Conservation (phyloP, 2,888 invertebrate species). For the Phorcus lineatus region DNA sequence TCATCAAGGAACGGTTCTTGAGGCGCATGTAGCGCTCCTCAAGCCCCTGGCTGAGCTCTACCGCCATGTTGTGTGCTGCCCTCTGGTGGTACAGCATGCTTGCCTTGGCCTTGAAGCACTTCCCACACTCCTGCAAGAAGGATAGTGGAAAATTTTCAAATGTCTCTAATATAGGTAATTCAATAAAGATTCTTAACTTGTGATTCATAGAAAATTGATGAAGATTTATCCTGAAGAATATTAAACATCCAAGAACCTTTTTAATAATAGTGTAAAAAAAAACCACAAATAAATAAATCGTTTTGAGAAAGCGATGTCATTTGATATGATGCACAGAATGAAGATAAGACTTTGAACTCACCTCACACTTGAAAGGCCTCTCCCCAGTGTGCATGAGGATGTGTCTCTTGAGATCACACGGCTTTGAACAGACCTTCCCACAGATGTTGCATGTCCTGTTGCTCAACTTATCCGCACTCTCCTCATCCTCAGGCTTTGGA, state of each 20-base stretch:
- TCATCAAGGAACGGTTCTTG: constrained; percentile 56
- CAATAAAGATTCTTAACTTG: too few relatives aligned
- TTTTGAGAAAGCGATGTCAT: too few relatives aligned
- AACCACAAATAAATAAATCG: too few relatives aligned
- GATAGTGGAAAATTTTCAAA: not conserved
- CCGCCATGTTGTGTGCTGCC: constrained; percentile 66
- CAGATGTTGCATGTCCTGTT: constrained; percentile 60
- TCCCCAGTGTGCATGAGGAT: constrained; percentile 73
- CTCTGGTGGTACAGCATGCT: constrained; percentile 71
- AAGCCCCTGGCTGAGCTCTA: constrained; percentile 70
- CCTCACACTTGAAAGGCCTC: constrained; percentile 68
- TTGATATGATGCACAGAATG: too few relatives aligned
- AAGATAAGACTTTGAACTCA: constrained; percentile 39
- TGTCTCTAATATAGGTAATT: too few relatives aligned
- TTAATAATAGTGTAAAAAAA: too few relatives aligned
- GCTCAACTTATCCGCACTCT: not conserved
- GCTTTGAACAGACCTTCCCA: constrained; percentile 68
- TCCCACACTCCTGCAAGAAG: constrained; percentile 64
- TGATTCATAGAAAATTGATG: too few relatives aligned
- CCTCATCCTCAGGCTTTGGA: not conserved
- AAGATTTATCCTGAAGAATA: too few relatives aligned
- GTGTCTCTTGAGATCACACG: constrained; percentile 71
- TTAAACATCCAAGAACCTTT: too few relatives aligned
- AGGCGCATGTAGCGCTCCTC: constrained; percentile 66
- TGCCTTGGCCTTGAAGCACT: constrained; percentile 70